These are phyloP conservation scores for Progne subis DNA, from an alignment of 2,113 vertebrate genomes.

Conservation along the genomic window DNA sequence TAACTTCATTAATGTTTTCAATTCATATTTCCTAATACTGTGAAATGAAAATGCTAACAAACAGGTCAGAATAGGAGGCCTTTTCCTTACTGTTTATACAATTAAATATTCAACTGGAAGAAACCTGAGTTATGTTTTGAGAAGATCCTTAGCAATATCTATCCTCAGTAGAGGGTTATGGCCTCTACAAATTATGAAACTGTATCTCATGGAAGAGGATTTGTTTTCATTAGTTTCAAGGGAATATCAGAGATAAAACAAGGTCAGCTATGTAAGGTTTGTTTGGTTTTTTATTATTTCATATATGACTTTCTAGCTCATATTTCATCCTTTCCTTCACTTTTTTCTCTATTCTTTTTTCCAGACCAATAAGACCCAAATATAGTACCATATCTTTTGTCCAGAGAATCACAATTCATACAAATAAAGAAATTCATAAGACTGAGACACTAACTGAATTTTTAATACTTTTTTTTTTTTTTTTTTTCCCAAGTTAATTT, in stretches of 20 bases:
- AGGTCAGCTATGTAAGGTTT: neutral
- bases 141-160: neutral
- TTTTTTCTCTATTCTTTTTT: neutral
- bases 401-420: neutral
- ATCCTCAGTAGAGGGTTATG: neutral
- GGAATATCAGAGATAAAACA: neutral
- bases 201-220: neutral
- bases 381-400: neutral
- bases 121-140: neutral
- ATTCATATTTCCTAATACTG: neutral
- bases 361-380: neutral
- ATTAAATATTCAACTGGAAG: neutral
- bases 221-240: neutral
- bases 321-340: neutral
- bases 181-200: neutral
- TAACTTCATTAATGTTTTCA: neutral
- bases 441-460: neutral
- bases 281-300: neutral
- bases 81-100: neutral
- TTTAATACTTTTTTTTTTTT: neutral
- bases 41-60: neutral
- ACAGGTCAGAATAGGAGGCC: neutral
- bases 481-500: neutral
- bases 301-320: neutral
- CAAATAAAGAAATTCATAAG: neutral